phyloP scores from a whole-genome alignment of 2,888 invertebrate species.

The Plutella xylostella region DNA sequence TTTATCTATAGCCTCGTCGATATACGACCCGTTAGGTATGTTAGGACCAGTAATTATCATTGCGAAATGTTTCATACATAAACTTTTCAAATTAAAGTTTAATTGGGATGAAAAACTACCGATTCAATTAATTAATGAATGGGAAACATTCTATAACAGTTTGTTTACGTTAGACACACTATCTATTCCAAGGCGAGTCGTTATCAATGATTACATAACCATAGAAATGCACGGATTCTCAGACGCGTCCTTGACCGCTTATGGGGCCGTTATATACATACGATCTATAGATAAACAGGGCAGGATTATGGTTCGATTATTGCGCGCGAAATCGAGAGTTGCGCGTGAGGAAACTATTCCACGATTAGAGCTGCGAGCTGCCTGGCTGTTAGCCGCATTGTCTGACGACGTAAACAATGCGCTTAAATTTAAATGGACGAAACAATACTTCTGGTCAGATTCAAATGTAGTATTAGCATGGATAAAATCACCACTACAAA shows the following conservation, averaged over 20 bases:
- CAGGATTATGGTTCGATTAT: constrained; percentile 5
- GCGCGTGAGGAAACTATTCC: constrained; percentile 10
- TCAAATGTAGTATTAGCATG: neutral
- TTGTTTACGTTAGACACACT: constrained; percentile 1
- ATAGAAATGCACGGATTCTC: constrained; percentile 9
- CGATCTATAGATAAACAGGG: neutral
- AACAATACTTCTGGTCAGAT: neutral
- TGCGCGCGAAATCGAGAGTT: constrained; percentile 10
- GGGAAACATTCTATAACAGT: constrained; percentile 5
- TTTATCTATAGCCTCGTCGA: constrained; percentile 11
- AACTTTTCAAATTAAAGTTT: neutral
- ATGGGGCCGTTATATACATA: constrained; percentile 11
- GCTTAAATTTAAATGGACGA: neutral
- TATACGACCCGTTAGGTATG: constrained; percentile 12
- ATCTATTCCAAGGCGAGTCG: constrained; percentile 6
- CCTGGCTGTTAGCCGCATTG: neutral
- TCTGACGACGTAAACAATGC: neutral
- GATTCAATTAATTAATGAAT: constrained; percentile 1
- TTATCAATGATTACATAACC: neutral
- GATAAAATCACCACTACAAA: neutral
- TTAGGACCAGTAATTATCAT: constrained; percentile 10
- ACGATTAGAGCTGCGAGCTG: constrained; percentile 6
- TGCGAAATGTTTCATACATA: constrained; percentile 2
- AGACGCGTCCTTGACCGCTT: constrained; percentile 8
- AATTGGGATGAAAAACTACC: constrained; percentile 12